Base-by-base conservation (phyloP, 35 echinoderm and acorn worm species). In the Hemicentrotus pulcherrimus region DNA sequence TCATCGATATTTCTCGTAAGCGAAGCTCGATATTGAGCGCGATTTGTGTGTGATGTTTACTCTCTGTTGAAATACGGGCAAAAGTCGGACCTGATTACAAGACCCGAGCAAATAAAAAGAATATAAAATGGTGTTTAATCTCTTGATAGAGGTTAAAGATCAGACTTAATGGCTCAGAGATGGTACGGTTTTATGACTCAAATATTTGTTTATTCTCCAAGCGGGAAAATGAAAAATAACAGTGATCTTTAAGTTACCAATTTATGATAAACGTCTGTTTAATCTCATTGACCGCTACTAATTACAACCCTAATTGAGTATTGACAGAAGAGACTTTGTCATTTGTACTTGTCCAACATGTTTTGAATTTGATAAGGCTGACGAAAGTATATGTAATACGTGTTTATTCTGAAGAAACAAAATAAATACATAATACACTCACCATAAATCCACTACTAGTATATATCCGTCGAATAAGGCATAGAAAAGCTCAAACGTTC, bases 201-300 rank as follows among this genome's bases (percentile, higher is more conserved):
- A 32, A 6, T n/a, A 22, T 78, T 78, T 28, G n/a, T n/a, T 78
- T 78, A 28, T 78, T 28, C 5, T 78, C 65, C 28, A 30, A 18
- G 65, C 65, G 65, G 65, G 65, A 78, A 78, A 78, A 78, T 78
- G n/a, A 78, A 28, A 78, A 78, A 78, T n/a, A 78, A 78, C 65
- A 78, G 28, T 78, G 65, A 78, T 78, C 65, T 78, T n/a, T 55
- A 55, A 55, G 50, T 55, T 55, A 55, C 12, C 50, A 55, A 55
- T 55, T 9, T 55, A 15, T 78, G 65, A 78, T 78, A 78, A 28
- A 78, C 65, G 24, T n/a, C 18, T 78, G 19, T 78, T 78, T 28
- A 78, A 78, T 28, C 65, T n/a, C 65, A 78, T 78, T 78, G 65
- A 78, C n/a, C 65, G 28, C 28, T 22, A 6, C 65, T 28, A 78